phyloP scores from a whole-genome alignment of 1,140 invertebrate species.

The Drosophila nikananu region DNA sequence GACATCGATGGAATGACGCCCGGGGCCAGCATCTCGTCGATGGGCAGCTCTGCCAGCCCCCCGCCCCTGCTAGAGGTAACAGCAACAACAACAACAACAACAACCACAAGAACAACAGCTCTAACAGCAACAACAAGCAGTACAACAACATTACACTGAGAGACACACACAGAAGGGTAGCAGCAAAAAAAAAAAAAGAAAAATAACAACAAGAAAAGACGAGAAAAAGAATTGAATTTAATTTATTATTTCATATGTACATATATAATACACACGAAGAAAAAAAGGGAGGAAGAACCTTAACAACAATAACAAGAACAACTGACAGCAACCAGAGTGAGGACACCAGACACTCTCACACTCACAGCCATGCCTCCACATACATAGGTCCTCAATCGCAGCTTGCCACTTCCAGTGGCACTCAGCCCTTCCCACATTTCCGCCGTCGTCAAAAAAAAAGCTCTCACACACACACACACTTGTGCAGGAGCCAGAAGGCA shows the following conservation, averaged over 20 bases:
- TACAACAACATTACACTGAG: conserved; percentile 32
- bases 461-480: conserved; percentile 6
- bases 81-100: conserved; percentile 49
- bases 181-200: conserved; percentile 2
- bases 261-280: conserved; percentile 46
- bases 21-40: conserved; percentile 93
- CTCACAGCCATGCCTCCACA: conserved; percentile 2
- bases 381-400: conserved; percentile 39
- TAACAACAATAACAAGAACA: conserved; percentile 22
- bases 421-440: conserved; percentile 35
- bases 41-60: conserved; percentile 94
- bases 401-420: conserved; percentile 53
- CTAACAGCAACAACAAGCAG: conserved; percentile 34
- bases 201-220: not conserved
- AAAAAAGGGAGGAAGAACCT: conserved; percentile 14
- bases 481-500: conserved; percentile 5
- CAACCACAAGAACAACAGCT: conserved; percentile 28
- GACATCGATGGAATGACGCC: conserved; percentile 91
- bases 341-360: conserved; percentile 21
- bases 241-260: conserved; percentile 59
- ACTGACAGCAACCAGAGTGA: conserved; percentile 40
- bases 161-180: conserved; percentile 17
- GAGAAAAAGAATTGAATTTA: conserved; percentile 36
- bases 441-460: conserved; percentile 3
- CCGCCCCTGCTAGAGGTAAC: conserved; percentile 87